These are phyloP conservation scores for Phortica magna DNA, from an alignment of 2,888 invertebrate species.

Conservation along the genomic window DNA sequence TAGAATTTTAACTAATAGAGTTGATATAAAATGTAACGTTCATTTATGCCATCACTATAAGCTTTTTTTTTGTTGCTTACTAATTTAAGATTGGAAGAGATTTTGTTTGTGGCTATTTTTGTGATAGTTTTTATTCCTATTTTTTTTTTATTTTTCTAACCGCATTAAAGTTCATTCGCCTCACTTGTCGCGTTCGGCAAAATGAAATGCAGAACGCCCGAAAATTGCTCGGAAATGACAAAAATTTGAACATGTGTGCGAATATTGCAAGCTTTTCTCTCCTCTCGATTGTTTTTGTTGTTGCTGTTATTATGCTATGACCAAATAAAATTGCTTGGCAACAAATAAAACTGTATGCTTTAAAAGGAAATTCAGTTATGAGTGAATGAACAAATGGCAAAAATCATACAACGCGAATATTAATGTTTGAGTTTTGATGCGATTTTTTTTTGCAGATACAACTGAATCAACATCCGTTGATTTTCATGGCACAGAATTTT, in stretches of 20 bases:
- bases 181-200: background rate
- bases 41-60: background rate
- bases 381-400: conserved; percentile 16
- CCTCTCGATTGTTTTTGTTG: background rate
- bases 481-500: conserved; percentile 29
- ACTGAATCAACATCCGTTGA: conserved; percentile 31
- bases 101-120: background rate
- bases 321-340: background rate
- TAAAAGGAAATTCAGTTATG: conserved; percentile 10
- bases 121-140: background rate
- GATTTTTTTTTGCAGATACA: too few species aligned
- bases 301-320: background rate
- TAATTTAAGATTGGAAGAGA: background rate
- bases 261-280: background rate
- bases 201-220: background rate
- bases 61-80: background rate
- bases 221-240: background rate
- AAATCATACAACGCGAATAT: background rate
- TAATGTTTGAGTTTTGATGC: background rate
- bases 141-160: background rate
- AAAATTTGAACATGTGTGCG: background rate
- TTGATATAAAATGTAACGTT: background rate
- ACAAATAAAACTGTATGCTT: conserved; percentile 2
- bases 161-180: conserved; percentile 17
- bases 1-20: too few species aligned